Evolutionary conservation across 2,888 invertebrate genomes (phyloP), one percentile per base, ranked within the genome.

Genomic region (Plagodis pulveraria): DNA sequence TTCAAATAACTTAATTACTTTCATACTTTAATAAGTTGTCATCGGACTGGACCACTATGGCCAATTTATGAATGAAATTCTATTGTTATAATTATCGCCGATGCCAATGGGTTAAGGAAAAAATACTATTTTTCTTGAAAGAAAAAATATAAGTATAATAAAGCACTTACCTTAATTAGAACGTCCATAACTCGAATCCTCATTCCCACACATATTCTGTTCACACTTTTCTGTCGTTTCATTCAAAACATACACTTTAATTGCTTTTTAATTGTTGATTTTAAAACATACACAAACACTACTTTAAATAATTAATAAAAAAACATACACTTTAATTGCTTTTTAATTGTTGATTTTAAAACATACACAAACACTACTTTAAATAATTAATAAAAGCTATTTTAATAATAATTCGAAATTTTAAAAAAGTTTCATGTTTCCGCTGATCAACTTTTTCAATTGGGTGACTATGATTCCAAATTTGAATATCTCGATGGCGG

Each of bases 401-500:
- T 10, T 47, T 35, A 12, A 47, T 50, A 50, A 43, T 10, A 22
- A 50, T 52, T 56, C 49, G 11, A 53, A 50, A 47, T 56, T 59
- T 34, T 48, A 51, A 55, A 50, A 34, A 36, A 50, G 33, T 50
- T 38, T 47, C 22, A 11, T n/a, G 58, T 63, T 59, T 45, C 38
- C 52, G 50, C 12, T 42, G 49, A n/a, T 52, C 40, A 40, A 44
- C 49, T 63, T 62, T 57, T 53, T 54, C 46, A 36, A 57, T 63
- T 58, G 40, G n/a, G 49, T 53, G 62, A 65, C 58, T 56, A 58
- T 43, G 54, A 53, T 57, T 53, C 36, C 48, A 78, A 79, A 82
- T 89, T 89, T 87, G 78, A 89, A 89, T 81, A 80, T 79, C 60
- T 71, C 79, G 80, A 76, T 85, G 87, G 87, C 89, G 89, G 85